Conservation (phyloP, 92 coral and sea anemone species). For the Plumapathes pennacea region DNA sequence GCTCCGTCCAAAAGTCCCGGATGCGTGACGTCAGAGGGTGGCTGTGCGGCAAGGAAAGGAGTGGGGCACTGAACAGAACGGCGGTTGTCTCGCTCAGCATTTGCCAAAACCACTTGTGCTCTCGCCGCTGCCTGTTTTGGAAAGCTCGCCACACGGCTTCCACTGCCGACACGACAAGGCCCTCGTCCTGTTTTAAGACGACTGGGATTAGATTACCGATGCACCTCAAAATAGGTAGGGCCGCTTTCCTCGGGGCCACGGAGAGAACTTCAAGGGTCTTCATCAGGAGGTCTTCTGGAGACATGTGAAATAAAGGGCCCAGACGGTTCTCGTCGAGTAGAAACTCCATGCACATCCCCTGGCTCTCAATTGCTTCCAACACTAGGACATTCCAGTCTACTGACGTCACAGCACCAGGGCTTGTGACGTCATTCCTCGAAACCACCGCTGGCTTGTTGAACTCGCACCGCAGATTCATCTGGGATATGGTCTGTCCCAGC, state of each 20-base stretch:
- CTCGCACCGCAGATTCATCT: conserved; percentile 37
- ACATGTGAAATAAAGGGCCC: conserved; percentile 8
- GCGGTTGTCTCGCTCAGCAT: conserved; percentile 50
- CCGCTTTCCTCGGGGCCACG: conserved; percentile 60
- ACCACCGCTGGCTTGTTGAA: conserved; percentile 39
- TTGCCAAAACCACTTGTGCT: conserved; percentile 71
- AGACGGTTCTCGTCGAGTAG: conserved; percentile 29
- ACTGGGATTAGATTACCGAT: conserved; percentile 64
- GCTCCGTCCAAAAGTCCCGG: conserved; percentile 47
- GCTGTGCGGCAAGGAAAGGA: conserved; percentile 68
- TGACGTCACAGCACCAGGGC: conserved; percentile 1
- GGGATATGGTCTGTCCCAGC: conserved; percentile 15
- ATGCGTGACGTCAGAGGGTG: conserved; percentile 62
- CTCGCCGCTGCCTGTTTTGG: conserved; percentile 63
- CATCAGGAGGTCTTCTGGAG: conserved; percentile 40
- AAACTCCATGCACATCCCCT: conserved; percentile 66
- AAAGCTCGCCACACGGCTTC: conserved; percentile 78
- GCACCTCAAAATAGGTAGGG: conserved; percentile 59
- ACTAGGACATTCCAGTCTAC: conserved; percentile 62
- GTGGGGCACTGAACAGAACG: conserved; percentile 64
- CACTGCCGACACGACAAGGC: conserved; percentile 44
- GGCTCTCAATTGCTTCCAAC: conserved; percentile 68
- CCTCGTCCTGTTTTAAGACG: conserved; percentile 39
- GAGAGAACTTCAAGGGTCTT: conserved; percentile 71
- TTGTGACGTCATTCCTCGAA: background rate